Evolutionary conservation across 2,888 invertebrate species (phyloP), one percentile per base, ranked within the genome.

Genomic region (Eulithis testata): DNA sequence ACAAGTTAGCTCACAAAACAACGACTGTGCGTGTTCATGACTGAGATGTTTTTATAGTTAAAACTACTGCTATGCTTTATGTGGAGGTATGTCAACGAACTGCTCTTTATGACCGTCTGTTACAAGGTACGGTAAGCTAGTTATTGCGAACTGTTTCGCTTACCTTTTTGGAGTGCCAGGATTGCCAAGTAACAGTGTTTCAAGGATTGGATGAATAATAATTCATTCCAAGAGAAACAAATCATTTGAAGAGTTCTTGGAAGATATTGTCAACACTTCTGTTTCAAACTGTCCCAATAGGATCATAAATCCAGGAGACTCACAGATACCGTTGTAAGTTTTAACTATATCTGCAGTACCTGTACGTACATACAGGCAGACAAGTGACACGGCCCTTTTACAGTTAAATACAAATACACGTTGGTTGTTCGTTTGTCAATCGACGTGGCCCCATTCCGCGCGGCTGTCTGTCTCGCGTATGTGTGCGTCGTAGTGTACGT

Each of bases 371-470:
- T 21, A 50, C 31, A 56, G 45, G 44, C 55, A 40, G 14, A 62
- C 58, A 66, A n/a, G 37, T 49, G 36, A 60, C 54, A 66, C n/a
- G 12, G 40, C 40, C 56, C 63, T 63, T 66, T 50, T 58, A 60
- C 67, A 60, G 67, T 64, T 60, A 55, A 54, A 66, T 44, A 67
- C 56, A 60, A 66, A 63, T 53, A 60, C 63, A 44, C 47, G 49
- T 36, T 45, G 49, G 37, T 70, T 68, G 73, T 74, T 71, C 74
- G 75, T 74, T 75, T 77, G 76, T 78, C 80, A 80, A 78, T 80
- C 76, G 75, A 60, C 66, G 61, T 73, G 77, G 71, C 78, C 80
- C 72, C 75, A 63, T 77, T 80, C 73, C 63, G 52, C 53, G 37
- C 55, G 54, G 36, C 49, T 4, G 44, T 21, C 31, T 53, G 31